A percentile compares a stretch with the other conserved stretches of the same genome.
Conservation (phyloP, 2,113 vertebrate species). For the Charadrius vociferus region DNA sequence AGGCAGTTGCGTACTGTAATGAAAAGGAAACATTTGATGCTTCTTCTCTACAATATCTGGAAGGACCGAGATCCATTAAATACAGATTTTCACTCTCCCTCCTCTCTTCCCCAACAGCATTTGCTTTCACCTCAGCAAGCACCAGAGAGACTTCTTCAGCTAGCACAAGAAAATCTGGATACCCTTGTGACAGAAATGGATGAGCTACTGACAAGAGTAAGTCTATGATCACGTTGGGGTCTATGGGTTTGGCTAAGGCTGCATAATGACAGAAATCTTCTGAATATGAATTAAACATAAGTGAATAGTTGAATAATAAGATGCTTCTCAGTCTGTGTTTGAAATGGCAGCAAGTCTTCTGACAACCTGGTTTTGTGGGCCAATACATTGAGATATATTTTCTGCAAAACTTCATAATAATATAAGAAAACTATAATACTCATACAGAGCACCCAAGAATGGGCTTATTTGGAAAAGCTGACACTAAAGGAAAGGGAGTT, state of each 20-base stretch:
- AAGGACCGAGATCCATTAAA: background rate
- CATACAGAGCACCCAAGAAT: background rate
- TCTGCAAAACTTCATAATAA: background rate
- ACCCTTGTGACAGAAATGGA: conserved; percentile 93
- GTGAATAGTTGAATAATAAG: conserved; percentile 36
- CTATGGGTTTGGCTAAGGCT: background rate
- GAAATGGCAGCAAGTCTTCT: background rate
- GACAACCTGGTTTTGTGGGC: background rate
- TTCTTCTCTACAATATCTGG: background rate
- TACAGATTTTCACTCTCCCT: conserved; percentile 6
- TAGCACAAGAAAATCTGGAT: conserved; percentile 90
- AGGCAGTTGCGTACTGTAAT: background rate
- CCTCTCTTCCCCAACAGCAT: conserved; percentile 77
- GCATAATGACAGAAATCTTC: background rate
- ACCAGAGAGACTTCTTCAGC: conserved; percentile 90
- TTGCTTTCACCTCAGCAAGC: conserved; percentile 94
- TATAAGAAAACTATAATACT: background rate
- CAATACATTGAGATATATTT: background rate
- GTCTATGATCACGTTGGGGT: conserved; percentile 19
- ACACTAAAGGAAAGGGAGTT: background rate
- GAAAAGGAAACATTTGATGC: background rate
- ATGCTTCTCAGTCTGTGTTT: background rate
- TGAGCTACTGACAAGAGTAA: conserved; percentile 92
- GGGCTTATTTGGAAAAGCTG: background rate
- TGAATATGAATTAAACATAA: conserved; percentile 34